phyloP scores from a whole-genome alignment of 2,113 vertebrate species.

The Hepsetus odoe region DNA sequence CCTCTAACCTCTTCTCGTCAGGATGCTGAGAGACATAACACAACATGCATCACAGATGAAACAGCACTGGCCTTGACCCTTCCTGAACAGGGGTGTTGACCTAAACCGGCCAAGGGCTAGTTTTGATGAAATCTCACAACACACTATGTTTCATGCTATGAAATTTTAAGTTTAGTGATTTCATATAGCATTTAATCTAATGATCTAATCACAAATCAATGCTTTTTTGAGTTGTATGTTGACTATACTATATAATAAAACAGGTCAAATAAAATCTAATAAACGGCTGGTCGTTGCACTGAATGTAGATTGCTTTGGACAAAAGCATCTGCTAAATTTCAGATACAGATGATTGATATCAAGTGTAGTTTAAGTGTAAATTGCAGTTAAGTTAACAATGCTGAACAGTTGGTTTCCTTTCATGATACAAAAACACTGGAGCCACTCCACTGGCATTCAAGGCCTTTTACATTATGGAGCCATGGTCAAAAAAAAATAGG shows the following conservation, averaged over 20 bases:
- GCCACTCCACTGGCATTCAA: not conserved
- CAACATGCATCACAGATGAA: not conserved
- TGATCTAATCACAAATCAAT: not conserved
- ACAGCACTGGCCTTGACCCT: not conserved
- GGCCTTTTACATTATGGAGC: not conserved
- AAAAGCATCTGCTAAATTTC: too few species aligned
- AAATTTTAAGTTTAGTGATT: not conserved
- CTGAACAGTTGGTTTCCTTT: not conserved
- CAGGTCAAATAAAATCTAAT: too few species aligned
- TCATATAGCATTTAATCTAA: not conserved
- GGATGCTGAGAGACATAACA: constrained; percentile 81
- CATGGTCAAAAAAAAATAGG: not conserved
- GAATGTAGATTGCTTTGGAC: too few species aligned
- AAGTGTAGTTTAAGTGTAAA: not conserved
- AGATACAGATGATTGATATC: not conserved
- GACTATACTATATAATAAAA: not conserved
- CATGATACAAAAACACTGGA: not conserved
- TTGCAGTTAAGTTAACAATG: not conserved
- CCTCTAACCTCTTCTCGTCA: constrained; percentile 95
- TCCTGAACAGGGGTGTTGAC: not conserved
- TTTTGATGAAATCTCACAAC: not conserved
- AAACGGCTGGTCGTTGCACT: too few species aligned
- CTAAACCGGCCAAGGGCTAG: not conserved
- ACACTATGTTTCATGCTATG: not conserved
- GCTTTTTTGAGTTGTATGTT: not conserved